Conservation (phyloP, 2,888 invertebrate genomes). For the Antheraea yamamai region DNA sequence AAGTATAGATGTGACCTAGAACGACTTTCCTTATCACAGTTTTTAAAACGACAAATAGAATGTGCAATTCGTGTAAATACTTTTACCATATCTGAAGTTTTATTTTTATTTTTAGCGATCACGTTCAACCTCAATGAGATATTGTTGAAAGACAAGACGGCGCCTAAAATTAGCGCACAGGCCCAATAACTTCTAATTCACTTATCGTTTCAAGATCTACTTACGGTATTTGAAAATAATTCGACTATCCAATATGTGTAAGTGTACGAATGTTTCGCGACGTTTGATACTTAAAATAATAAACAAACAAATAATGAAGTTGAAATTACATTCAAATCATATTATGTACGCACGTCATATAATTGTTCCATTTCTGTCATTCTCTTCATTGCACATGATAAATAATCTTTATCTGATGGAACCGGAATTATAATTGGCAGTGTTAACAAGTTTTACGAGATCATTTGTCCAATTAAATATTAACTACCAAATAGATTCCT, state of each 20-base stretch:
- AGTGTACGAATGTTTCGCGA: background rate
- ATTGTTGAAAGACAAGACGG: no score
- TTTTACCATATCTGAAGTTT: no score
- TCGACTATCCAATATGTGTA: background rate
- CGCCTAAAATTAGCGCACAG: no score
- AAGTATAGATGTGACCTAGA: no score
- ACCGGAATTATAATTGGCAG: background rate
- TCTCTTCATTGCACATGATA: background rate
- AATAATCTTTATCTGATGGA: background rate
- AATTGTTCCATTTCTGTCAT: background rate
- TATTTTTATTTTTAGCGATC: no score
- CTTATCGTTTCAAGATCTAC: background rate
- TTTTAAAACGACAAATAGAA: no score
- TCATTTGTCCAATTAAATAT: constrained; percentile 1
- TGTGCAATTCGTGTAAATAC: no score
- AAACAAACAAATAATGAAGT: background rate
- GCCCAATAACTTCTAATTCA: no score
- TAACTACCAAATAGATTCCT: background rate
- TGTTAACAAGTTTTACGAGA: background rate
- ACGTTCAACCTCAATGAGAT: no score
- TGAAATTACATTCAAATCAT: background rate
- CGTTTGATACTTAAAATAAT: background rate
- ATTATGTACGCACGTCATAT: background rate
- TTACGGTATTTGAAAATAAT: background rate
- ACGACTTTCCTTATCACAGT: no score